Evolutionary conservation across 2,888 invertebrate species (phyloP).

Genomic region (Cyrtodaria siliqua): DNA sequence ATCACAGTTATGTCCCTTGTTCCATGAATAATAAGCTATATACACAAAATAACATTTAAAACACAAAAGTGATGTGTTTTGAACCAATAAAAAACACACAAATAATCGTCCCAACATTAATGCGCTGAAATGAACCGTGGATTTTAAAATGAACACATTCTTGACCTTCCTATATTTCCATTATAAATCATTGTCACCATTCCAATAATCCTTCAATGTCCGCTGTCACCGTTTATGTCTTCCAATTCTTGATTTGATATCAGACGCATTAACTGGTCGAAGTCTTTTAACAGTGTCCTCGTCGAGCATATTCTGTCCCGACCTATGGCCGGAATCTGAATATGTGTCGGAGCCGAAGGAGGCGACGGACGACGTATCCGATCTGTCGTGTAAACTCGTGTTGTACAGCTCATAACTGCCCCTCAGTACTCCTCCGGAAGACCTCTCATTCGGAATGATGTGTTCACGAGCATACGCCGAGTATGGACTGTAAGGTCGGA

Average conservation of each 20-base stretch:
- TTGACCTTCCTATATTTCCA: too few relatives aligned
- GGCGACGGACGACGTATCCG: slow-evolving; percentile 58
- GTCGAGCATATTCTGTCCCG: slow-evolving; percentile 23
- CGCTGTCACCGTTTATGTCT: slow-evolving; percentile 53
- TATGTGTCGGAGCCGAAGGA: slow-evolving; percentile 65
- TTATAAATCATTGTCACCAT: too few relatives aligned
- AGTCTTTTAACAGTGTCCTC: slow-evolving; percentile 56
- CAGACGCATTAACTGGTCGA: slow-evolving; percentile 65
- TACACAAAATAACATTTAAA: too few relatives aligned
- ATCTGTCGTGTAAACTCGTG: slow-evolving; percentile 25
- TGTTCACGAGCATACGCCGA: slow-evolving; percentile 75
- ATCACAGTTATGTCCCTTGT: too few relatives aligned
- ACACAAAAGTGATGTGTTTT: too few relatives aligned
- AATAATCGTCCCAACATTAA: too few relatives aligned
- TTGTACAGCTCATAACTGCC: slow-evolving; percentile 72
- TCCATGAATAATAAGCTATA: too few relatives aligned
- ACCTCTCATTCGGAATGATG: slow-evolving; percentile 67
- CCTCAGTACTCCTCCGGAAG: slow-evolving; percentile 49
- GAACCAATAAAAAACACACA: too few relatives aligned
- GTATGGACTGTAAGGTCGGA: slow-evolving; percentile 67
- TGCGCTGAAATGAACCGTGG: too few relatives aligned
- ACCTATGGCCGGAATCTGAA: slow-evolving; percentile 39
- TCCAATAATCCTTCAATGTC: too few relatives aligned
- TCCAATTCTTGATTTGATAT: slow-evolving; percentile 64
- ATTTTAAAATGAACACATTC: too few relatives aligned